Conservation (phyloP, 2,888 invertebrate species). For the Cataglyphis livida region DNA sequence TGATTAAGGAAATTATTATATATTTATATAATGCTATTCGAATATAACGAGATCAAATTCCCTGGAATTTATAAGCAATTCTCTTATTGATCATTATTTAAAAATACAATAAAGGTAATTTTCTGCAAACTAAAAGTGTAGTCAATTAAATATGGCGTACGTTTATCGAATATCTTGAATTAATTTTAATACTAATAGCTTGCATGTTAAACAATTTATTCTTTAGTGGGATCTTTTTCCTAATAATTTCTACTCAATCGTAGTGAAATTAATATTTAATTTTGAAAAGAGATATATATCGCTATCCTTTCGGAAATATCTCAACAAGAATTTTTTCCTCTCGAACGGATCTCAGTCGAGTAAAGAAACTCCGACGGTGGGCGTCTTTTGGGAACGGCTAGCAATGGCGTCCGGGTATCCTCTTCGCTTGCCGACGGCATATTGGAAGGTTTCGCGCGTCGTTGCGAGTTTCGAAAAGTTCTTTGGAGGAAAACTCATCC, state of each 20-base stretch:
- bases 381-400: conserved; percentile 63
- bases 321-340: conserved; percentile 56
- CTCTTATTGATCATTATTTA: not conserved
- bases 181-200: conserved; percentile 2
- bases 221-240: not conserved
- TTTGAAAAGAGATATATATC: conserved; percentile 7
- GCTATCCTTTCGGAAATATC: conserved; percentile 59
- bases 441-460: conserved; percentile 69
- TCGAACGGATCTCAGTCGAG: conserved; percentile 51
- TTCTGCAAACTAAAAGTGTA: not conserved
- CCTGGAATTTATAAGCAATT: not conserved
- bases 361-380: conserved; percentile 62
- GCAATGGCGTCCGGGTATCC: conserved; percentile 50
- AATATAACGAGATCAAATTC: not conserved
- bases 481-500: conserved; percentile 64
- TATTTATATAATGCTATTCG: not conserved
- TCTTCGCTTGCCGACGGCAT: conserved; percentile 50
- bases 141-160: not conserved
- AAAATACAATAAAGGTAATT: not conserved
- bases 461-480: conserved; percentile 73
- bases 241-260: not conserved
- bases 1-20: not conserved
- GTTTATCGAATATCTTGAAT: not conserved
- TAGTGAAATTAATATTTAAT: conserved; percentile 15
- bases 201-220: not conserved